Percentiles rank a stretch among this genome's conserved stretches.
phyloP scores from a whole-genome alignment of 2,888 invertebrate genomes.

The Agapostemon virescens region DNA sequence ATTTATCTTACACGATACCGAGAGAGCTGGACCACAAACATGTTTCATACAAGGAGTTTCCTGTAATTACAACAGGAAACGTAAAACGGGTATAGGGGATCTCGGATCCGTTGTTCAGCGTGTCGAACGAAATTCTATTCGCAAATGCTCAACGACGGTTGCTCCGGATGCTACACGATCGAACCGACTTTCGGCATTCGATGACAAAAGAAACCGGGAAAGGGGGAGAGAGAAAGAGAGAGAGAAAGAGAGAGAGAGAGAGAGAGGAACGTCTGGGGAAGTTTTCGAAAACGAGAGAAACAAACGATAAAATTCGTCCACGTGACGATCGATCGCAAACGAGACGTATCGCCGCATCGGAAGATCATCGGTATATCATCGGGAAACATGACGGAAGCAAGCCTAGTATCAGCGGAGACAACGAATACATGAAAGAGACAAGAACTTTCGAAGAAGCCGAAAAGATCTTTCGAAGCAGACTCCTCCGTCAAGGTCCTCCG shows the following conservation, averaged over 20 bases:
- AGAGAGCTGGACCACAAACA: neutral
- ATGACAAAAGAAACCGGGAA: no score
- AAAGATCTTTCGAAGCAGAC: conserved; percentile 53
- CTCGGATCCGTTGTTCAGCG: no score
- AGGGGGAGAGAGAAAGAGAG: no score
- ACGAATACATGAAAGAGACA: conserved; percentile 49
- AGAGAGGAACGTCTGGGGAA: neutral
- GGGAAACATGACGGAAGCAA: conserved; percentile 33
- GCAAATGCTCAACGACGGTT: no score
- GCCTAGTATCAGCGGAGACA: conserved; percentile 29
- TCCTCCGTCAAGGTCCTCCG: conserved; percentile 60
- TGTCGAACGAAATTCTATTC: no score
- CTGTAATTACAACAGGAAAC: neutral
- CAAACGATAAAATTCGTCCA: conserved; percentile 28
- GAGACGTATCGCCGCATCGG: conserved; percentile 2
- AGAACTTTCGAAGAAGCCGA: conserved; percentile 54
- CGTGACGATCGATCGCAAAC: conserved; percentile 24
- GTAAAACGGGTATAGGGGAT: no score
- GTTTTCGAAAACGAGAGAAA: neutral
- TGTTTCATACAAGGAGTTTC: neutral
- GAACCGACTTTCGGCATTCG: no score
- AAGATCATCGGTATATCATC: neutral
- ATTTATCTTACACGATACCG: neutral
- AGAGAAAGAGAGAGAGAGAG: no score
- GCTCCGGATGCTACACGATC: no score